Base-by-base conservation (phyloP, 2,888 invertebrate genomes). In the Penaeus monodon region DNA sequence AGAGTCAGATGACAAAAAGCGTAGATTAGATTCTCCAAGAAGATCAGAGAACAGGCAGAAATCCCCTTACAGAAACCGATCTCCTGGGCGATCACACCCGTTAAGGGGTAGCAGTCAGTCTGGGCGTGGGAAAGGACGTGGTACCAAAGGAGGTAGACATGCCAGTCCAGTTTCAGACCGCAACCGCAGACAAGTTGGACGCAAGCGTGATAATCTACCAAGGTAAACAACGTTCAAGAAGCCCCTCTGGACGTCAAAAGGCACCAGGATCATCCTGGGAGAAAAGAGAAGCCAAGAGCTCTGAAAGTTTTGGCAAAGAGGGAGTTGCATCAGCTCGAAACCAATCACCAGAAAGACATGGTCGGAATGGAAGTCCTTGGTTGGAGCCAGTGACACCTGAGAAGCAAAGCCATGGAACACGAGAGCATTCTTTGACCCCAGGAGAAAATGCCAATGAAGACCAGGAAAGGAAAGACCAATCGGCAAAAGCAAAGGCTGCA, bases 341-440 rank as follows among this genome's bases (percentile, higher is more conserved):
- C 7, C 83, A 73, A 22, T 87, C 81, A 17, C 82, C 86, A 27
- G 83, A 79, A 44, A 87, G 86, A 57, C 83, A 87, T n/a, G 86
- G 86, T 22, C 86, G 86, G 27, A 87, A 83, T 79, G 86, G 86
- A 44, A 87, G 86, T 49, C 86, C 86, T 22, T 87, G 86, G 86
- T 73, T 87, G 1, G 86, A 87, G 27, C 86, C 86, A 27, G 83
- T 87, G 22, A 87, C 86, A 29, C 86, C 86, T 14, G 86, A 87
- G 65, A 87, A 87, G 44, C 83, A 82, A 66, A 80, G 82, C 44
- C 77, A 82, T 10, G 65, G 44, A n/a, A 27, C 29, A n/a, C 63
- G 68, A 17, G 86, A 87, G 44, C 73, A 79, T 22, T 70, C 81
- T 22, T 12, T 68, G 29, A 57, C 82, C 44, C 82, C 82, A 14